Conservation (phyloP, 2,888 invertebrate species). For the Sphaerophoria rueppellii region DNA sequence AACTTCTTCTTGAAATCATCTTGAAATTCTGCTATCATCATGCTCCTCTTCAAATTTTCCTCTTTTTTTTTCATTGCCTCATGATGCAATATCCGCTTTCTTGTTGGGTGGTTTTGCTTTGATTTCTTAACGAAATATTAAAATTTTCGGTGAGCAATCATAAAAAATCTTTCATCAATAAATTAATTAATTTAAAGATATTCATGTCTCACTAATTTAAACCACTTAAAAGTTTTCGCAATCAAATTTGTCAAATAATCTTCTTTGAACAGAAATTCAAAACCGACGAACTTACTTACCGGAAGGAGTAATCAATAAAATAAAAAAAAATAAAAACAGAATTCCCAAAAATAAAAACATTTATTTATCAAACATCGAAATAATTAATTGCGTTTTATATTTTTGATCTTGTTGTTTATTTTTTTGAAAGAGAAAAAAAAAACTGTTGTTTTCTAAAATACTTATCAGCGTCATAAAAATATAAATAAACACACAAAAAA, state of each 20-base stretch:
- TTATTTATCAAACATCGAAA: slow-evolving; percentile 33
- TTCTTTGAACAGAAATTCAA: not conserved
- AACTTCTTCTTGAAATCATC: slow-evolving; percentile 56
- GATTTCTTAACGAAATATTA: not conserved
- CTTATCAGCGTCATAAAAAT: slow-evolving; percentile 21
- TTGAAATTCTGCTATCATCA: slow-evolving; percentile 50
- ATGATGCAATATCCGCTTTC: slow-evolving; percentile 64
- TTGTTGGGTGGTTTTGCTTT: slow-evolving; percentile 43
- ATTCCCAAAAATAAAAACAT: not conserved
- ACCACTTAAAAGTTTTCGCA: not conserved
- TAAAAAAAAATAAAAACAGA: slow-evolving; percentile 1
- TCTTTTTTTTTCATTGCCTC: not conserved
- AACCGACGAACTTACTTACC: not conserved
- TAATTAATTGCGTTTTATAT: slow-evolving; percentile 51
- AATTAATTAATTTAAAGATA: not conserved
- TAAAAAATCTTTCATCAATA: not conserved
- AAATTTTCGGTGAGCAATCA: not conserved
- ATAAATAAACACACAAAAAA: slow-evolving; percentile 13
- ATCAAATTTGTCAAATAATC: not conserved
- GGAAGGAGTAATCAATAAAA: slow-evolving; percentile 27
- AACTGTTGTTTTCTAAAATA: slow-evolving; percentile 15
- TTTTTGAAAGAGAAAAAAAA: slow-evolving; percentile 13
- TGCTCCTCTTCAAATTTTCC: not conserved
- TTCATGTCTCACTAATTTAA: not conserved
- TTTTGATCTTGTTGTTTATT: not conserved